Conservation (phyloP, 2,797 vertebrate species). For the Molossus alvarezi region DNA sequence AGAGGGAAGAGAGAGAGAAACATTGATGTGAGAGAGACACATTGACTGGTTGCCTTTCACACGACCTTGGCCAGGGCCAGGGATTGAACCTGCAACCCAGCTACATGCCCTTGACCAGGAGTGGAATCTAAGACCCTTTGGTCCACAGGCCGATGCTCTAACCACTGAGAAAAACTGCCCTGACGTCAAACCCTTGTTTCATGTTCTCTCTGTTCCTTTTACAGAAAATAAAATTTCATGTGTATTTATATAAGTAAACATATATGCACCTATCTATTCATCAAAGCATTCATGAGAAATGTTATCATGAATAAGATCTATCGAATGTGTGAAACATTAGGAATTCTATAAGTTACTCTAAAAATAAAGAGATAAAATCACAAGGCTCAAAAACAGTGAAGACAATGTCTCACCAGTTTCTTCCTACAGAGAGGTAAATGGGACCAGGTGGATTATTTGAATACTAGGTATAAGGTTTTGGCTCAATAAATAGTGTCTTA, state of each 20-base stretch:
- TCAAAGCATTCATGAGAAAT: background rate
- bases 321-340: background rate
- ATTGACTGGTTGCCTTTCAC: no score
- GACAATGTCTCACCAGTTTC: background rate
- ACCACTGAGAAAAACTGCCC: no score
- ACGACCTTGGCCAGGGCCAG: no score
- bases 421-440: background rate
- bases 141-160: no score
- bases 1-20: no score
- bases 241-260: background rate
- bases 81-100: no score
- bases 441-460: background rate
- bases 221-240: background rate
- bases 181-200: background rate
- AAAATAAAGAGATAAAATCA: background rate
- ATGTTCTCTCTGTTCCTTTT: background rate
- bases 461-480: background rate
- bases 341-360: constrained; percentile 14
- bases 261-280: background rate
- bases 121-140: no score
- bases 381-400: background rate
- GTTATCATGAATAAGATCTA: background rate
- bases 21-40: no score
- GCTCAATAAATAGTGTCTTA: constrained; percentile 12
- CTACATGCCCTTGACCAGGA: no score